Evolutionary conservation across 2,113 vertebrate species (phyloP), one percentile per base, ranked within the genome.

Genomic region (Ovis canadensis): DNA sequence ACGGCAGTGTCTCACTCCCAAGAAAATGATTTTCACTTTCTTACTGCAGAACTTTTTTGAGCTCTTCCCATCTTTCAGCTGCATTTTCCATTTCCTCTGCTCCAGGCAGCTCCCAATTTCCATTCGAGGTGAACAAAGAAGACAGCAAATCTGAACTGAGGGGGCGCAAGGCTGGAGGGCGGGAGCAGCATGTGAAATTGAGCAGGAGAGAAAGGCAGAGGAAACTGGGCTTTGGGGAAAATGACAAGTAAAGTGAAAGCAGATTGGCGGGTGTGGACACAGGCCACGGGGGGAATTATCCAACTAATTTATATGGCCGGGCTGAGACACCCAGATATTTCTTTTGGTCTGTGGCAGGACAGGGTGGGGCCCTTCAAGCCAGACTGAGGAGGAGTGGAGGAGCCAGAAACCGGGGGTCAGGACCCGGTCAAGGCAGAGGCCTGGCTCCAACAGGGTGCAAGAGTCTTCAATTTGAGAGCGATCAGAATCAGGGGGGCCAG

Each of bases 191-290:
- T 17, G 59, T 59, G 67, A 60, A 71, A 50, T 1, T 14, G 23
- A 74, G 59, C 1, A 27, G 91, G 52, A 90, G 60, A 60, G 36
- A 23, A 50, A 55, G 23, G 67, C 40, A 78, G 27, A 88, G 90
- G 81, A 93, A 80, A 90, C 64, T 45, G 64, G 67, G 91, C 25
- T 78, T 90, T 45, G 11, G 45, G 59, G 86, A 71, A 92, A 87
- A 97, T 48, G 50, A 81, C 90, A 81, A 93, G 80, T 50, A 93
- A 95, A 95, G 71, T 93, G 52, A 74, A 97, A 90, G 67, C 96
- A 93, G 91, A 97, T 82, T 40, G 86, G 59, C 71, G 67, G 33
- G 43, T 8, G 81, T 90, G 96, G 94, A 90, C 31, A 1, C 0
- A 45, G 93, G 87, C 94, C 94, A 82, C 13, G 3, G 52, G 40